A percentile compares a stretch with the other conserved stretches of the same genome.
These are phyloP conservation scores for Chrysemys picta DNA, from an alignment of 2,113 vertebrate species.

Conservation along the genomic window DNA sequence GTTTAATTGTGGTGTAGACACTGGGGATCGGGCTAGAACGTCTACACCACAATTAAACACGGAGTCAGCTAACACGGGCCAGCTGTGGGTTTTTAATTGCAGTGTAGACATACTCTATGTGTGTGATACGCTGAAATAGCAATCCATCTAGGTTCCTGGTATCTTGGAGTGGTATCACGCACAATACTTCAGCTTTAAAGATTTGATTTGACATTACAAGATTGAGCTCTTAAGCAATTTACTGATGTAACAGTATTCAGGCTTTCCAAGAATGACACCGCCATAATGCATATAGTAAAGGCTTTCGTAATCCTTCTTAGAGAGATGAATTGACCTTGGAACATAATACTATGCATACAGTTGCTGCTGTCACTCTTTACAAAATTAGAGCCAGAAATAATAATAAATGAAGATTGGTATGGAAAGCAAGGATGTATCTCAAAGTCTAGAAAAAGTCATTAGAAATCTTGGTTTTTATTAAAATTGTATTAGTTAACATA, in stretches of 20 bases:
- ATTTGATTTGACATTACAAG: background rate
- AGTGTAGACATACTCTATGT: background rate
- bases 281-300: background rate
- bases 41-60: background rate
- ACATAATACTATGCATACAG: background rate
- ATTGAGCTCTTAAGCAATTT: background rate
- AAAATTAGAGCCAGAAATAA: no score
- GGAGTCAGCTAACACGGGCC: background rate
- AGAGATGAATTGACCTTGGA: background rate
- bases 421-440: background rate
- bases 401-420: background rate
- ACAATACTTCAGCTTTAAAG: background rate
- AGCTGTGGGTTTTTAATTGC: background rate
- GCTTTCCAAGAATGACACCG: background rate
- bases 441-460: background rate
- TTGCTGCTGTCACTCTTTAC: fast-evolving
- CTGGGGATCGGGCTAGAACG: no score
- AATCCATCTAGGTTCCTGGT: background rate
- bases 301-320: background rate
- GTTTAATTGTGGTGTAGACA: no score
- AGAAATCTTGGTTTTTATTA: fast-evolving
- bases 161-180: background rate
- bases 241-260: background rate
- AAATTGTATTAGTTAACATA: background rate
- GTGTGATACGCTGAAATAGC: background rate